Percentiles rank a stretch among this genome's conserved stretches.
phyloP scores from a whole-genome alignment of 2,113 vertebrate genomes.

The Rhineura floridana region DNA sequence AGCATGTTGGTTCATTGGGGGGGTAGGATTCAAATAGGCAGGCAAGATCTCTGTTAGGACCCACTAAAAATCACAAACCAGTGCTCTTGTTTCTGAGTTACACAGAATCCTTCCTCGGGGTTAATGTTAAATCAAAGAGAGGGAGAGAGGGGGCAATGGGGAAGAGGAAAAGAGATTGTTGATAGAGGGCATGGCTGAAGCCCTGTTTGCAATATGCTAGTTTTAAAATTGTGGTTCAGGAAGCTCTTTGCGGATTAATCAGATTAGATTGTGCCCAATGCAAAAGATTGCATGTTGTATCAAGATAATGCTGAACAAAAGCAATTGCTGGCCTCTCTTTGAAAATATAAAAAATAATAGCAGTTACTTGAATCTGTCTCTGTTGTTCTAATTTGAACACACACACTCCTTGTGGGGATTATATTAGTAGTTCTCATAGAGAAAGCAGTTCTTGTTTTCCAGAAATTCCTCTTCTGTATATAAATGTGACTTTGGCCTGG shows the following conservation, averaged over 20 bases:
- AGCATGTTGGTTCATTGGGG: neutral
- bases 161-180: neutral
- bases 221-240: neutral
- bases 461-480: neutral
- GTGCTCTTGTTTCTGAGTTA: neutral
- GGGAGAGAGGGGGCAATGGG: neutral
- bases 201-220: neutral
- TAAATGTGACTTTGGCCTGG: neutral
- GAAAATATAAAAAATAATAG: neutral
- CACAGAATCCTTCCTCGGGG: neutral
- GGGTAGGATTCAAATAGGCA: neutral
- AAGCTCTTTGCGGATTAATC: neutral
- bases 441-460: neutral
- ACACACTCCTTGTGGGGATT: neutral
- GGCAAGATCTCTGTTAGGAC: neutral
- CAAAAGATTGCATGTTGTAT: neutral
- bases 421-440: neutral
- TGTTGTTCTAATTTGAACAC: neutral
- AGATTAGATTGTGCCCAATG: neutral
- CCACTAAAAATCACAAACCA: neutral
- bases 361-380: neutral
- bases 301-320: neutral
- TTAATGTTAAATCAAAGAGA: neutral
- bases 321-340: neutral
- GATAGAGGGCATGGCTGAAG: neutral